A percentile compares a stretch with the other conserved stretches of the same genome.
Conservation (phyloP, 2,113 vertebrate genomes). For the Aptenodytes forsteri region DNA sequence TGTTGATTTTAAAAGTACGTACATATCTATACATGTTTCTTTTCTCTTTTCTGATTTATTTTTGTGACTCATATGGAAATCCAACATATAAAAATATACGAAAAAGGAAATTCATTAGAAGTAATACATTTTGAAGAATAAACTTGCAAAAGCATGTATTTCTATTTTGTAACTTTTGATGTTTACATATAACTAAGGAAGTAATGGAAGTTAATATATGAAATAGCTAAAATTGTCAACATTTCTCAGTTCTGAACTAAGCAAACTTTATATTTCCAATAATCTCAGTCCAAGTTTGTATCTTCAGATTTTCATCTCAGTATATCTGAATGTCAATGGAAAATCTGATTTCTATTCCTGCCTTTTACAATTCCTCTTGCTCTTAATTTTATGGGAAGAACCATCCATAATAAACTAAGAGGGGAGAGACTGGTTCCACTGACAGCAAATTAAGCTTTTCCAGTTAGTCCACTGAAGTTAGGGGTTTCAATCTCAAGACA, state of each 20-base stretch:
- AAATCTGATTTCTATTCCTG: not conserved
- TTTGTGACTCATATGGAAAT: slow-evolving; percentile 2
- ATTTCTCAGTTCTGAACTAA: not conserved
- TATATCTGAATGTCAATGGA: not conserved
- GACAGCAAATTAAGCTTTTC: not conserved
- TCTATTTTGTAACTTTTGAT: not conserved
- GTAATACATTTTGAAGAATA: not conserved
- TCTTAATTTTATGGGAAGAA: not conserved
- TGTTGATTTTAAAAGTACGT: slow-evolving; percentile 18
- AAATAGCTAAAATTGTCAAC: not conserved
- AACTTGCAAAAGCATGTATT: not conserved
- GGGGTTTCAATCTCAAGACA: not conserved
- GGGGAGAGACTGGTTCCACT: not conserved
- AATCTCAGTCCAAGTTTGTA: not conserved
- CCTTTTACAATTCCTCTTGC: not conserved
- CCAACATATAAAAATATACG: not conserved
- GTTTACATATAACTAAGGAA: not conserved
- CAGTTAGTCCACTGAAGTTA: not conserved
- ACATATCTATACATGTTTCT: not conserved
- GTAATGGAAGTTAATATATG: not conserved
- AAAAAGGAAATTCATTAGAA: not conserved
- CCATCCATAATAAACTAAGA: not conserved
- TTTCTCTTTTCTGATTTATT: not conserved
- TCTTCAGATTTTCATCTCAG: not conserved
- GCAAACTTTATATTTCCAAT: not conserved